Base-by-base conservation (phyloP, 1,140 invertebrate species). In the Pseudomyrmex dendroicus region DNA sequence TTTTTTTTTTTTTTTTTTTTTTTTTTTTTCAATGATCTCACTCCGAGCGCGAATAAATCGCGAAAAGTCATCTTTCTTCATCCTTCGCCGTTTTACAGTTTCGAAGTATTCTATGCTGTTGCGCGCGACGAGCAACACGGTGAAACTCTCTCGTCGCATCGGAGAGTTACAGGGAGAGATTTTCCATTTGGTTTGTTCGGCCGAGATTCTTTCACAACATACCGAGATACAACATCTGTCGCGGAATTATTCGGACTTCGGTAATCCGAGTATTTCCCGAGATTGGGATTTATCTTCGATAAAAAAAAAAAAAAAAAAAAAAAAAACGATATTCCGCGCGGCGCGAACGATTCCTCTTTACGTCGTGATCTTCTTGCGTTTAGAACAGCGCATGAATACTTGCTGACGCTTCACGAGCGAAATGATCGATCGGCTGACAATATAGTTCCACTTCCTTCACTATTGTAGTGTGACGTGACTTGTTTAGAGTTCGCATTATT, bases 371-470 rank as follows among this genome's bases (percentile, higher is more conserved):
- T 50, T 35, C 35, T 35, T 35, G 35, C 9, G 44, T 25, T 25
- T 17, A 22, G 12, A 54, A 68, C 67, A 59, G 44, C 52, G 35
- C 35, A 5, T 68, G 64, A 70, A 59, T 48, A 59, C 76, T 78
- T 74, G 17, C 68, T 68, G 48, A 68, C 64, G 62, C 67, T 77
- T 77, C 54, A 67, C 62, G 25, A 35, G 15, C 64, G 15, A 5
- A 35, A 68, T 70, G 44, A 70, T 78, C 76, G 76, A 78, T 78
- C 64, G 54, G 13, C 35, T 54, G 48, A 64, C 48, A 76, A 54
- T 35, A 35, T 74, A 74, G 15, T 78, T 22, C 64, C 57, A 46
- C 35, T 68, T 78, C 9, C 44, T 59, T 48, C 10, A 8, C 25
- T 13, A 35, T 54, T 12, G 25, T 5, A 50, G 64, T 12, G 61